phyloP scores from a whole-genome alignment of 2,113 vertebrate genomes.

The Leptodactylus fuscus region DNA sequence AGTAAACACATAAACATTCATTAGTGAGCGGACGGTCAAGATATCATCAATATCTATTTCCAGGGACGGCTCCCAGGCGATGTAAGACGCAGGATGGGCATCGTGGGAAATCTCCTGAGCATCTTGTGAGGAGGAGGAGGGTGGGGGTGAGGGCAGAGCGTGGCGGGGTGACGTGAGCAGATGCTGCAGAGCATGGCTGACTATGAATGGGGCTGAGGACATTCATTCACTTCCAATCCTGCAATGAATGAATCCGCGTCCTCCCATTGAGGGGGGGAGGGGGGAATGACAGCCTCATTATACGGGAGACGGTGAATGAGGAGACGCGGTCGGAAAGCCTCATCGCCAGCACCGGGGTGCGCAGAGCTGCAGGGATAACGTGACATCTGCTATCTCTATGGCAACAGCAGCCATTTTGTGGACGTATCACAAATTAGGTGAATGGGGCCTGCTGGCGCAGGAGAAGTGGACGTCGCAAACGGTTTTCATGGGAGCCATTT shows the following conservation, averaged over 20 bases:
- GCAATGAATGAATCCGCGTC: background rate
- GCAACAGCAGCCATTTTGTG: constrained; percentile 6
- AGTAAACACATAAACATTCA: background rate
- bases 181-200: background rate
- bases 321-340: background rate
- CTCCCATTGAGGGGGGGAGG: background rate
- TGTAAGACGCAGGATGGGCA: background rate
- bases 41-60: constrained; percentile 25
- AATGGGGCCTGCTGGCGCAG: no score
- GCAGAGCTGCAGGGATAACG: background rate
- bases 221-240: background rate
- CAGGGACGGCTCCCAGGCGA: background rate
- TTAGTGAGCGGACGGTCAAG: background rate
- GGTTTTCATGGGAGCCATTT: background rate
- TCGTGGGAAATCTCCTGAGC: constrained; percentile 11
- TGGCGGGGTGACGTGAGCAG: background rate
- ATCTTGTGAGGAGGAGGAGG: background rate
- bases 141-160: background rate
- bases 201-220: constrained; percentile 7
- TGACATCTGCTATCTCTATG: background rate
- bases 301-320: background rate
- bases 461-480: background rate
- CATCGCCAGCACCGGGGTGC: no score
- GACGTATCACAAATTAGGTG: background rate
- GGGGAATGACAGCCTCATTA: background rate